Evolutionary conservation across 2,797 vertebrate species (phyloP), one percentile per base, ranked within the genome.

Genomic region (Eremophila alpestris): DNA sequence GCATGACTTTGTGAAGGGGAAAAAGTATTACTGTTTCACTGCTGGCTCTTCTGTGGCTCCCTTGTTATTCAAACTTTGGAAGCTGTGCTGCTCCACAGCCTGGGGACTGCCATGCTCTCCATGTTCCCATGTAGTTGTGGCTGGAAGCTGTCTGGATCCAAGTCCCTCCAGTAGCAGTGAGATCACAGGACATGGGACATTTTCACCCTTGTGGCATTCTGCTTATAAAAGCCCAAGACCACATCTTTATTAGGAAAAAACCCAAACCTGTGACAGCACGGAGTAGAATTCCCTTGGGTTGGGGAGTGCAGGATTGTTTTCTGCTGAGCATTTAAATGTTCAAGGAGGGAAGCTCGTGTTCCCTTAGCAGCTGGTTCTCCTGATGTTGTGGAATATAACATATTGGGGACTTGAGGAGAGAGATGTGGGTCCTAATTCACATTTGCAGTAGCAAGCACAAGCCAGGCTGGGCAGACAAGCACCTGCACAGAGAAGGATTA

Each of bases 301-400:
- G 9, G 5, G 23, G 49, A 70, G 30, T 27, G 20, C 54, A 58
- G 27, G 30, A 68, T 81, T 80, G 58, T 74, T 70, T 80, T 59
- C 27, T 70, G 55, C 43, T 7, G 13, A 74, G 38, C 26, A 13
- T 54, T 89, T 79, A 32, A 82, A n/a, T 38, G 54, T 75, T 87
- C 24, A 14, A 0, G 0, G 21, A 34, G 32, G 63, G 40, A 83
- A 88, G 40, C 4, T 29, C 0, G 0, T 51, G 22, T 59, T 94
- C 75, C 30, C 24, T 46, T 49, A 40, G 67, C 81, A 74, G 52
- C 41, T 77, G 60, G 16, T 58, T 73, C 41, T 73, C 45, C 52
- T 80, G 48, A 17, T 63, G 41, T 24, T 59, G 52, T 45, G 32
- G 36, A 77, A 24, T 23, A 29, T 48, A 48, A 64, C 16, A 26